phyloP scores from a whole-genome alignment of 2,113 vertebrate species.

The Pavo muticus region DNA sequence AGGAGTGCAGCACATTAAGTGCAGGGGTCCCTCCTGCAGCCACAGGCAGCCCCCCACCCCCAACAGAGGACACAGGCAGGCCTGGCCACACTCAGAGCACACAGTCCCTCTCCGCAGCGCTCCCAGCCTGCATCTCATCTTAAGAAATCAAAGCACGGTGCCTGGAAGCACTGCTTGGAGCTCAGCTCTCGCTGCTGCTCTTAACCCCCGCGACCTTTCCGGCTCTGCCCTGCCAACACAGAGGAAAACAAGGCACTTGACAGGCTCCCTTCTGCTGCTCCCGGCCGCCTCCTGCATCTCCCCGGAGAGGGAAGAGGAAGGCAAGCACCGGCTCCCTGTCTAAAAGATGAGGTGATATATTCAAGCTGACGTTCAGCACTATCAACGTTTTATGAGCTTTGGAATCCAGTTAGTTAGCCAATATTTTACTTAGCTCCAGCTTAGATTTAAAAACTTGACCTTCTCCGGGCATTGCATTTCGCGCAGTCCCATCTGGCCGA shows the following conservation, averaged over 20 bases:
- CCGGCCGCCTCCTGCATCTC: neutral
- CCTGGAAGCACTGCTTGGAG: neutral
- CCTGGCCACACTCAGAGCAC: neutral
- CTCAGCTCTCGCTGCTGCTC: neutral
- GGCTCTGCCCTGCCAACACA: constrained; percentile 40
- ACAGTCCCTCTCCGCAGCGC: neutral
- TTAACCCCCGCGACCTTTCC: constrained; percentile 28
- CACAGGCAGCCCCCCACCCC: fast-evolving
- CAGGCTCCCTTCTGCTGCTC: constrained; percentile 23
- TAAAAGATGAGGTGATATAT: constrained; percentile 42
- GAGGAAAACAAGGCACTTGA: constrained; percentile 58
- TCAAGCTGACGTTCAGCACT: constrained; percentile 20
- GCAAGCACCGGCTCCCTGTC: neutral
- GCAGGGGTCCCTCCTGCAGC: neutral
- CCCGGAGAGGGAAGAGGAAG: constrained; percentile 26
- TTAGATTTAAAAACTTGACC: constrained; percentile 74
- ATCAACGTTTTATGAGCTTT: constrained; percentile 63
- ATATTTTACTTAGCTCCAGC: constrained; percentile 65
- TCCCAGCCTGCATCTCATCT: neutral
- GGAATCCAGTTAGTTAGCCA: constrained; percentile 66
- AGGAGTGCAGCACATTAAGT: fast-evolving
- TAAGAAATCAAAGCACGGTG: neutral
- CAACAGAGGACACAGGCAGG: fast-evolving
- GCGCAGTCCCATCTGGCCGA: neutral
- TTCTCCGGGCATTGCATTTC: neutral